phyloP scores from a whole-genome alignment of 2,888 invertebrate genomes.

The Thyatira batis region DNA sequence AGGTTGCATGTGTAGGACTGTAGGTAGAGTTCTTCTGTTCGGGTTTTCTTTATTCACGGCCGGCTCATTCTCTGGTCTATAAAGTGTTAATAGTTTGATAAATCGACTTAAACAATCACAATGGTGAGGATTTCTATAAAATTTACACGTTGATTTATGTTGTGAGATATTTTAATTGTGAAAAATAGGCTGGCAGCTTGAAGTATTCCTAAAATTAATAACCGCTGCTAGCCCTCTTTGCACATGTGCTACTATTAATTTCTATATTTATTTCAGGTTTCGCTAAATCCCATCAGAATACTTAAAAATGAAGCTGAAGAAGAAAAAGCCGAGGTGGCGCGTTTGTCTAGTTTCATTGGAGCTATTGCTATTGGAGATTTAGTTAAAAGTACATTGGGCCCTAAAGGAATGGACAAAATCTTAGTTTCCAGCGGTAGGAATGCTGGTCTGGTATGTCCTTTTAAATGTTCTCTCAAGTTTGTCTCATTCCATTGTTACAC shows the following conservation, averaged over 20 bases:
- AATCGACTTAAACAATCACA: background rate
- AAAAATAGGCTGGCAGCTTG: background rate
- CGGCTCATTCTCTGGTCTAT: background rate
- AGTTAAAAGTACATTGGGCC: conserved; percentile 98
- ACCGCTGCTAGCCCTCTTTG: conserved; percentile 42
- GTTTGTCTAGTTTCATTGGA: conserved; percentile 98
- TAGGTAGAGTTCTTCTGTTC: too few relatives aligned
- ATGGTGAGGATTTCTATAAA: background rate
- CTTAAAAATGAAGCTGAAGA: conserved; percentile 98
- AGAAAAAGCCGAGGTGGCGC: conserved; percentile 98
- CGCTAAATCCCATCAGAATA: conserved; percentile 96
- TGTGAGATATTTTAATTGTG: background rate
- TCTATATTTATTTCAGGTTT: conserved; percentile 81
- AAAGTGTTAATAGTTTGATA: background rate
- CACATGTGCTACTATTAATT: conserved; percentile 53
- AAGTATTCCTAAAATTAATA: conserved; percentile 16
- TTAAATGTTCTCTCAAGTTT: background rate
- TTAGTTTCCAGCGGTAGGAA: conserved; percentile 90
- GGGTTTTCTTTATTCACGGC: background rate
- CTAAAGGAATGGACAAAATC: conserved; percentile 99
- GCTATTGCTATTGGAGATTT: conserved; percentile 99
- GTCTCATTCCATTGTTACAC: background rate
- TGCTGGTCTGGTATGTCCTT: conserved; percentile 82
- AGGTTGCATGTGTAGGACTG: too few relatives aligned
- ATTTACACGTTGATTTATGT: background rate